These are phyloP conservation scores for Labeo calbasu DNA, from an alignment of 2,797 vertebrate species.

Conservation along the genomic window DNA sequence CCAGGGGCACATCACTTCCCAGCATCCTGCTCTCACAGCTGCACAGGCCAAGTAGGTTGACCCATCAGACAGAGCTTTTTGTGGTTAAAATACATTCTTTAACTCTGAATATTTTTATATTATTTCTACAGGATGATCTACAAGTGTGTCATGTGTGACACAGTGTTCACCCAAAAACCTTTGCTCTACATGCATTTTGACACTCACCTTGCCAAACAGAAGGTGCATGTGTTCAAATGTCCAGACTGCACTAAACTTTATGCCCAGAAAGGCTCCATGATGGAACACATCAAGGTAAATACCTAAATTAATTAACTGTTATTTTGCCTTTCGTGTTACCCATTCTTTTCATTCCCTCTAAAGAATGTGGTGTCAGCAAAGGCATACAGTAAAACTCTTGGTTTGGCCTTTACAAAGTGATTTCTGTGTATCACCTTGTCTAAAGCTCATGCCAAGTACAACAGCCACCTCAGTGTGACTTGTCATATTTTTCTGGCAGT, in stretches of 20 bases:
- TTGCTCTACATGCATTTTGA: conserved; percentile 93
- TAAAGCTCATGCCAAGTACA: conserved; percentile 70
- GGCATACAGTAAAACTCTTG: conserved; percentile 69
- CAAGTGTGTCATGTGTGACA: conserved; percentile 98
- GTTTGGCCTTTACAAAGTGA: conserved; percentile 69
- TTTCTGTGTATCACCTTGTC: conserved; percentile 55
- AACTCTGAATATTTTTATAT: background rate
- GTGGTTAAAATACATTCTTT: background rate
- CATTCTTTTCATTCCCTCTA: conserved; percentile 59
- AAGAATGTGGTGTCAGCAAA: conserved; percentile 74
- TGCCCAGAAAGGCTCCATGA: conserved; percentile 90
- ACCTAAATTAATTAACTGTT: background rate
- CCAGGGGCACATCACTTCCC: conserved; percentile 89
- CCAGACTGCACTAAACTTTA: conserved; percentile 93
- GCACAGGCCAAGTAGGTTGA: conserved; percentile 86
- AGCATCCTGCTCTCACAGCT: conserved; percentile 86
- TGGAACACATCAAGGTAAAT: conserved; percentile 93
- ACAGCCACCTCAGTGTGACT: background rate
- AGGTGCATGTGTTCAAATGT: conserved; percentile 95
- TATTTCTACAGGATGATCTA: conserved; percentile 85
- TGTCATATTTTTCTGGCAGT: background rate
- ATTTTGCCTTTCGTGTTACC: conserved; percentile 73
- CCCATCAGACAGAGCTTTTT: background rate
- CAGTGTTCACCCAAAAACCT: conserved; percentile 93
- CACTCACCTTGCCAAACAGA: conserved; percentile 91